These are phyloP conservation scores for Cryptoleucopteryx plumbea DNA, from an alignment of 2,113 vertebrate genomes.

Conservation along the genomic window DNA sequence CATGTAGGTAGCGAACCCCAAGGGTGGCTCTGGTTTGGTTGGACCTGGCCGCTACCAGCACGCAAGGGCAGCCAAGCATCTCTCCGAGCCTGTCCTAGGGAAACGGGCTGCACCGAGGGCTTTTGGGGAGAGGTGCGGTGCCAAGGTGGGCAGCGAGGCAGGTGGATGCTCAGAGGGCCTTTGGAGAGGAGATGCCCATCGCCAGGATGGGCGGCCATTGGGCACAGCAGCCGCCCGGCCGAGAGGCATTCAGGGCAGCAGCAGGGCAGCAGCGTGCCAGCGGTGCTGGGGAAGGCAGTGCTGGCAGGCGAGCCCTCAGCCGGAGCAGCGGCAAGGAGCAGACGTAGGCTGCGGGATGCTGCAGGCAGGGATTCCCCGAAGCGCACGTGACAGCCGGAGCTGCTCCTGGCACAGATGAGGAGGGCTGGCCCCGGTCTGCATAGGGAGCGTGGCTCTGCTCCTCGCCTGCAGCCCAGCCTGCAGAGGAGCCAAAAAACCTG, in stretches of 20 bases:
- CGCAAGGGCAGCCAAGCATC: rapidly evolving
- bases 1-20: background rate
- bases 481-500: rapidly evolving
- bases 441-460: background rate
- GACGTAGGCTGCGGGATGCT: background rate
- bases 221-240: rapidly evolving
- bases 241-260: background rate
- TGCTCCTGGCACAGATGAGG: background rate
- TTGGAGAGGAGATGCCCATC: background rate
- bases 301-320: background rate
- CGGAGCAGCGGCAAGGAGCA: rapidly evolving
- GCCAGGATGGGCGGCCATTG: background rate
- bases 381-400: background rate
- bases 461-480: background rate
- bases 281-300: rapidly evolving
- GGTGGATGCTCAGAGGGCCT: background rate
- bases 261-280: rapidly evolving
- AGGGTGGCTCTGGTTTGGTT: background rate
- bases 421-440: background rate
- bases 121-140: background rate
- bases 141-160: rapidly evolving
- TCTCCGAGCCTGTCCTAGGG: rapidly evolving
- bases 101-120: rapidly evolving
- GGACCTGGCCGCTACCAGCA: background rate
- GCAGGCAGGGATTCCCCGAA: constrained; percentile 29